Percentiles rank a stretch among this genome's conserved stretches.
phyloP scores from a whole-genome alignment of 2,113 vertebrate genomes.

The Callaeas wilsoni region DNA sequence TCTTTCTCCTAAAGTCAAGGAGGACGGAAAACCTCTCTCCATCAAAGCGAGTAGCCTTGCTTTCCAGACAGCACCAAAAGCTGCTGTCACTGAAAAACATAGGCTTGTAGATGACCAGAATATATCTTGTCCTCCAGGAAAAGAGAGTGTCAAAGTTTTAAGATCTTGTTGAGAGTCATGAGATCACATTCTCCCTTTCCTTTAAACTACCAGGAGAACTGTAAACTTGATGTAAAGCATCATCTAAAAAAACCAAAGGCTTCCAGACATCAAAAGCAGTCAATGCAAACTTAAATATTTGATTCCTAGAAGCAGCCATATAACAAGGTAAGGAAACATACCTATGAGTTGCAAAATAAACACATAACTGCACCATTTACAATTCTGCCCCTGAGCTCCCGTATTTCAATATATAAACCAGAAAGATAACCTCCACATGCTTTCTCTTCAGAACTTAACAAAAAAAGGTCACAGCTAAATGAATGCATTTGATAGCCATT shows the following conservation, averaged over 20 bases:
- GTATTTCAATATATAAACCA: conserved; percentile 7
- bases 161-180: not conserved
- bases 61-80: conserved; percentile 31
- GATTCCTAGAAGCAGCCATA: not conserved
- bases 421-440: not conserved
- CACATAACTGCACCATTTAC: not conserved
- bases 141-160: not conserved
- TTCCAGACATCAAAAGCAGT: conserved; percentile 5
- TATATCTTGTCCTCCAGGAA: conserved; percentile 18
- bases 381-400: not conserved
- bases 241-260: not conserved
- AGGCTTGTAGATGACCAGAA: not conserved
- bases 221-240: conserved; percentile 1
- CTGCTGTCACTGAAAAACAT: not conserved
- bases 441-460: not conserved
- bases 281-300: conserved; percentile 18
- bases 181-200: not conserved
- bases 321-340: conserved; percentile 1
- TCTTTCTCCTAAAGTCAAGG: not conserved
- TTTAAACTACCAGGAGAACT: not conserved
- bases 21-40: not conserved
- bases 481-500: not conserved
- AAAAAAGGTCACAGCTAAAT: not conserved
- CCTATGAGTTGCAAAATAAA: not conserved
- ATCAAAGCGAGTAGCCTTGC: not conserved